phyloP scores from a whole-genome alignment of 2,888 invertebrate genomes.

The Noctua comes region DNA sequence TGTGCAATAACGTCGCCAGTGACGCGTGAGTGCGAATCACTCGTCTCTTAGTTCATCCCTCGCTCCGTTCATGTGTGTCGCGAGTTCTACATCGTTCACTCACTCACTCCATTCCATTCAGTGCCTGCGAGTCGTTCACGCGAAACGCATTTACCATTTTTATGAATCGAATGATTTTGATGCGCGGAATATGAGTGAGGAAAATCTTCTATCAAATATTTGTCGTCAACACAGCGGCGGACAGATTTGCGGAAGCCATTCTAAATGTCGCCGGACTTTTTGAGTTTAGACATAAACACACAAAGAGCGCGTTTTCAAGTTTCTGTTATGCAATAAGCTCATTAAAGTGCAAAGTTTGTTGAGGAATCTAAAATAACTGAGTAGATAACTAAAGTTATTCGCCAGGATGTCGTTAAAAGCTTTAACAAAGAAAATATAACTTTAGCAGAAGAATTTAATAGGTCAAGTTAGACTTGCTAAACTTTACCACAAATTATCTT shows the following conservation, averaged over 20 bases:
- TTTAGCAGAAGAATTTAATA: constrained; percentile 65
- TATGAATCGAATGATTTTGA: constrained; percentile 54
- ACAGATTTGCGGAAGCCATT: constrained; percentile 46
- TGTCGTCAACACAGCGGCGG: constrained; percentile 33
- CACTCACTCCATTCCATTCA: constrained; percentile 55
- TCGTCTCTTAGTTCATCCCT: constrained; percentile 54
- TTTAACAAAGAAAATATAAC: constrained; percentile 67
- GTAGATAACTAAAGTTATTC: constrained; percentile 62
- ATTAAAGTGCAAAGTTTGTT: constrained; percentile 65
- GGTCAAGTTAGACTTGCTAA: constrained; percentile 55
- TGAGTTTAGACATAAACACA: constrained; percentile 50
- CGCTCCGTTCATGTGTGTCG: constrained; percentile 57
- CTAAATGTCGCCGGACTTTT: constrained; percentile 42
- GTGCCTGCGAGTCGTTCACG: constrained; percentile 51
- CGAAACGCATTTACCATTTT: constrained; percentile 57
- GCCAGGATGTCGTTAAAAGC: constrained; percentile 65
- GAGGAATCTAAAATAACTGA: constrained; percentile 60
- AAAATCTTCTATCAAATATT: constrained; percentile 33
- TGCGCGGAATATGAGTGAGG: constrained; percentile 10
- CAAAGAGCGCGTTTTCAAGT: constrained; percentile 52
- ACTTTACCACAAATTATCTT: constrained; percentile 63
- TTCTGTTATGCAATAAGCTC: constrained; percentile 60
- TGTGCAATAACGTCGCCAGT: constrained; percentile 49
- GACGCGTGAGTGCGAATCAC: constrained; percentile 57
- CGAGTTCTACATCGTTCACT: constrained; percentile 50